Base-by-base conservation (phyloP, 2,888 invertebrate genomes). In the Dioctria rufipes region DNA sequence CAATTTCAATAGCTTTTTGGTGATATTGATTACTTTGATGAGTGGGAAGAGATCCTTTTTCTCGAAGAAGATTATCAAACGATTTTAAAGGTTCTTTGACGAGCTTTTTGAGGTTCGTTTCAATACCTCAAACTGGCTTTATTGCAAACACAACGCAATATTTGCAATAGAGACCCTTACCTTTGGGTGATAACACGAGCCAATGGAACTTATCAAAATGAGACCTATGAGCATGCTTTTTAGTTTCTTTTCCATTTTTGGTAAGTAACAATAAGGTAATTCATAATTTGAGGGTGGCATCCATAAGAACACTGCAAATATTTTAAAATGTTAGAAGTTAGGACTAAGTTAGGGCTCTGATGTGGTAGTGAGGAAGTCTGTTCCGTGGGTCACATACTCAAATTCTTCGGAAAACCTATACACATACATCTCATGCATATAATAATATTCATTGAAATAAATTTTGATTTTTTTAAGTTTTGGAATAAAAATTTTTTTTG, bases 31-130 rank as follows among this genome's bases (percentile, higher is more conserved):
- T 63, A 5, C 5, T 2, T 40, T 63, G 63, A 3, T 63, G 63
- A 1, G 37, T 25, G 2, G 2, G 40, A 9, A 63, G 11, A 5
- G 40, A 5, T 8, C 63, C 63, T 5, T 39, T 39, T 37, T 13
- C 25, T 9, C 63, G 4, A 11, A 3, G 40, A 2, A 63, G 25
- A n/a, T 63, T 11, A 13, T 60, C 13, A 13, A 60, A 60, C 5
- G 11, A 5, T 13, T 60, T 60, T 13, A 63, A 63, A 9, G 63
- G 63, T 13, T 63, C 63, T 63, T 63, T 63, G 5, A 63, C 5
- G 5, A 63, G 37, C 6, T 37, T 13, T 63, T n/a, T 11, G 25
- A 39, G 63, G 3, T 5, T 5, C 5, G 63, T 39, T 39, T 39
- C 25, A 37, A 40, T 39, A 11, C 37, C 2, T 25, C 63, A 3